Base-by-base conservation (phyloP, 2,113 vertebrate genomes). In the Hippocampus guttulatus region DNA sequence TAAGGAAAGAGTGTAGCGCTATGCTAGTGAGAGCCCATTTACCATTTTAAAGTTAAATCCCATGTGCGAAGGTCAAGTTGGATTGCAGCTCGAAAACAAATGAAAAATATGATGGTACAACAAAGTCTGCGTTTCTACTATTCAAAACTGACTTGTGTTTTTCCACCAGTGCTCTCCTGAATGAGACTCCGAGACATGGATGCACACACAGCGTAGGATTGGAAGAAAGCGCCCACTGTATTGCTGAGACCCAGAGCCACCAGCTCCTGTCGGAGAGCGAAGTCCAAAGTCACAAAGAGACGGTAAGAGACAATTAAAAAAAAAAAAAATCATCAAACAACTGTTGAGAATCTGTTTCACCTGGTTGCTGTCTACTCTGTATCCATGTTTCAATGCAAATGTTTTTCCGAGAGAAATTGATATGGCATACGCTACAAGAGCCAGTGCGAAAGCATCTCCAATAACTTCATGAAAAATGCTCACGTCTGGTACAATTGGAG, bases 341-440 rank as follows among this genome's bases (percentile, higher is more conserved):
- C 5, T 23, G 21, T 43, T 62, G 9, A 15, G 27, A 30, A 8
- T 9, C 5, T 70, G 30, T 27, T 86, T 87, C 78, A 98, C 97
- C 95, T 99, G 97, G 86, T 96, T 99, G 88, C 94, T 97, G 81
- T 98, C 95, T 81, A 98, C 94, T 64, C 94, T 95, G 92, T 99
- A 98, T 75, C 96, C 96, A 0, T 99, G 94, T 85, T 95, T 97
- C 69, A 98, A 85, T 52, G 94, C 95, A 84, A 99, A 99, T 70
- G 95, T 98, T 93, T 98, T 98, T 62, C 95, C 97, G 23, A 99
- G 88, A 0, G 97, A 98, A 85, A 98, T 94, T 77, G 94, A 95
- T 68, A 99, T 94, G 82, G 95, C 96, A 0, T 96, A 99, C 64
- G 95, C 95, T 30, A 99, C 96, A 57, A 99, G 91, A 0, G 97